phyloP scores from a whole-genome alignment of 2,888 invertebrate species.

The Calameuta pallipes region DNA sequence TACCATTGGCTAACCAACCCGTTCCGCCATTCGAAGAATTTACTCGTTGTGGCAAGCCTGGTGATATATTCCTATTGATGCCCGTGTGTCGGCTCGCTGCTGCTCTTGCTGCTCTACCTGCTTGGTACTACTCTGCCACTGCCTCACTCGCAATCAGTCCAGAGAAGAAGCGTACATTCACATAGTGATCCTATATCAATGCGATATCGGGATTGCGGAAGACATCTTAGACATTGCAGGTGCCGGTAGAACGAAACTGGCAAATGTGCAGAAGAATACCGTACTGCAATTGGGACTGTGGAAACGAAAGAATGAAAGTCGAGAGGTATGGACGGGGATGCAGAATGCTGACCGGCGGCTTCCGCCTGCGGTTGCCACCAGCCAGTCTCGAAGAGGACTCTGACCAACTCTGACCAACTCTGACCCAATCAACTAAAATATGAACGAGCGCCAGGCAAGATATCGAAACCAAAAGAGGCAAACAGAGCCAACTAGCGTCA shows the following conservation, averaged over 20 bases:
- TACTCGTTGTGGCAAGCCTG: no score
- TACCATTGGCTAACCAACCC: no score
- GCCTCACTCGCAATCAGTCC: no score
- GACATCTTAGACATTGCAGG: neutral
- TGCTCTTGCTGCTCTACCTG: no score
- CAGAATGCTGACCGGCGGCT: constrained; percentile 37
- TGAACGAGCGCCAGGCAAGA: neutral
- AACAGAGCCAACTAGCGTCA: neutral
- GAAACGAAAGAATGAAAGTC: neutral
- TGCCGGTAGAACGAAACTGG: neutral
- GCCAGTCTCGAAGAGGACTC: constrained; percentile 29
- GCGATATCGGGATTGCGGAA: constrained; percentile 32
- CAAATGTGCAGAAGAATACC: neutral
- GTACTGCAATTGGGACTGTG: neutral
- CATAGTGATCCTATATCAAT: constrained; percentile 37
- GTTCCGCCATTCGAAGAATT: no score
- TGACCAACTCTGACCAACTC: constrained; percentile 14
- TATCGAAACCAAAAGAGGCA: neutral
- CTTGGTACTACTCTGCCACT: no score
- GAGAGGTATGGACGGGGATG: constrained; percentile 17
- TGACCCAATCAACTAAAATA: constrained; percentile 8
- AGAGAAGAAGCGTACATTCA: constrained; percentile 23
- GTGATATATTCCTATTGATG: no score
- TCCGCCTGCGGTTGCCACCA: constrained; percentile 19
- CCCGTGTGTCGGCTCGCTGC: no score